Evolutionary conservation across 2,888 invertebrate species (phyloP), one percentile per base, ranked within the genome.

Genomic region (Luffia ferchaultella): DNA sequence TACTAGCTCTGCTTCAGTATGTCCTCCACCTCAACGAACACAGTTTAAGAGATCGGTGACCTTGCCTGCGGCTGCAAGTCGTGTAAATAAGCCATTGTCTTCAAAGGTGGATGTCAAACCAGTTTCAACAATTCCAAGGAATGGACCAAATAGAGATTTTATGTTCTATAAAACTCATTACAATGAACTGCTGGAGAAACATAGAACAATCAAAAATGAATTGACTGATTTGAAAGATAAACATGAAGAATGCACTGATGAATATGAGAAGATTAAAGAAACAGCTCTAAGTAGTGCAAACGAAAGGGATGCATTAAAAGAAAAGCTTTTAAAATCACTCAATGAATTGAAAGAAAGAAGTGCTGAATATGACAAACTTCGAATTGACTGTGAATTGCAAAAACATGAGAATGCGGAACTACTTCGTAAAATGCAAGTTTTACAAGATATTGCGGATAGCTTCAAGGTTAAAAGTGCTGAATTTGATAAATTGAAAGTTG

Each of bases 81-180:
- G 74, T 15, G 58, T 64, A 3, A 82, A 3, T 30, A 30, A 30
- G 12, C 30, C 30, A 30, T 3, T 79, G 63, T 56, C 67, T 16
- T 58, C 62, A 3, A 84, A 77, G 65, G 61, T 82, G 2, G 78
- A 78, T 54, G 73, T 67, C 52, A 85, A 82, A 57, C 60, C 65
- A 18, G 42, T 62, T n/a, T 88, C 87, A 50, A 85, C 88, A 54
- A 86, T 87, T 47, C 79, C 87, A 5, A 30, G 30, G 12, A 30
- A 12, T 30, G 30, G 30, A 30, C 30, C 30, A 30, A 30, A 30
- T 30, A 30, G 30, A 30, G 30, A 30, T 30, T 30, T 30, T 30
- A 30, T 30, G 30, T 30, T 30, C 61, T 89, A 85, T 55, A 89
- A 90, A 67, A 88, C 88, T 20, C 85, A 90, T 48, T 88, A 87